Evolutionary conservation across 2,113 vertebrate genomes (phyloP).

Genomic region (Odocoileus virginianus): DNA sequence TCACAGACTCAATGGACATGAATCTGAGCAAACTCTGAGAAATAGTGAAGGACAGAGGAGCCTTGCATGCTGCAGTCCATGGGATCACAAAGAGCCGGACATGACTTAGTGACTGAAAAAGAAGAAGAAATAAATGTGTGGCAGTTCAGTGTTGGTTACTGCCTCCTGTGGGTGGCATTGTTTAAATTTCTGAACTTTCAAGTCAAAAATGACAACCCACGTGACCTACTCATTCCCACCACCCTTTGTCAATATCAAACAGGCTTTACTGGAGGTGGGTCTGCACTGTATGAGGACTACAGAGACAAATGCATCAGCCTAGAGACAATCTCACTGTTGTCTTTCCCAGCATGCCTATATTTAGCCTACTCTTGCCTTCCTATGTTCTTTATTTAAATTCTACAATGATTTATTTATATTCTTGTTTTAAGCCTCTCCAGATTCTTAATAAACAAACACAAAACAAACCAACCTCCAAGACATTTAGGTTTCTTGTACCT

Average conservation of each 20-base stretch:
- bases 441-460: not conserved
- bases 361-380: not conserved
- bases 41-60: not conserved
- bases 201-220: not conserved
- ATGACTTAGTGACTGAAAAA: not conserved
- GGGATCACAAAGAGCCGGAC: not conserved
- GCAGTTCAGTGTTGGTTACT: not conserved
- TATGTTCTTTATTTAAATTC: not conserved
- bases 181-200: not conserved
- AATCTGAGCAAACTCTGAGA: not conserved
- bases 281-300: not conserved
- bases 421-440: not conserved
- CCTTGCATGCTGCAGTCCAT: not conserved
- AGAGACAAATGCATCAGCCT: not conserved
- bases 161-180: not conserved
- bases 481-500: not conserved
- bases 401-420: constrained; percentile 9
- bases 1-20: not conserved
- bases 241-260: not conserved
- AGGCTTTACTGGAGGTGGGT: not conserved
- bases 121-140: not conserved
- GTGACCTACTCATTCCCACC: not conserved
- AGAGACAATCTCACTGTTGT: not conserved
- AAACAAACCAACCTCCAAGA: not conserved
- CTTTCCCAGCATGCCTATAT: not conserved